phyloP scores from a whole-genome alignment of 2,797 vertebrate species.

The Acomys russatus region DNA sequence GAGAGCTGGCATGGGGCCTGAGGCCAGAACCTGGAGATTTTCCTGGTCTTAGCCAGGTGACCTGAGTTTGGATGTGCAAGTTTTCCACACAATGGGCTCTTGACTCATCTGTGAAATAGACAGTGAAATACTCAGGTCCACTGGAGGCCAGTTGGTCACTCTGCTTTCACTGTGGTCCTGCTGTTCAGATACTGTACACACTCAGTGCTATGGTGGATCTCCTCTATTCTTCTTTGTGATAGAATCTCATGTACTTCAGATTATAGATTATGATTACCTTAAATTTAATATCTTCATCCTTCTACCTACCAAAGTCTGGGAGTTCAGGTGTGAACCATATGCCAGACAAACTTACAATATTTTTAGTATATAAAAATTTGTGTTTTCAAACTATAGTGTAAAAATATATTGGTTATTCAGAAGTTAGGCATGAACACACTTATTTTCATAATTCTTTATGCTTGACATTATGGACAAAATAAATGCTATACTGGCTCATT shows the following conservation, averaged over 20 bases:
- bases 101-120: too few species aligned
- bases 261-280: not conserved
- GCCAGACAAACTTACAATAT: not conserved
- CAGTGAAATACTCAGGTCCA: too few species aligned
- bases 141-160: too few species aligned
- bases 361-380: constrained; percentile 41
- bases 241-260: not conserved
- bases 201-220: too few species aligned
- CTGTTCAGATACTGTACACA: too few species aligned
- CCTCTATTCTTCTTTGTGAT: not conserved
- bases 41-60: too few species aligned
- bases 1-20: too few species aligned
- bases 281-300: not conserved
- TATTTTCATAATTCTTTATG: constrained; percentile 53
- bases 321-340: too few species aligned
- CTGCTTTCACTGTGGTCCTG: too few species aligned
- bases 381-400: constrained; percentile 12
- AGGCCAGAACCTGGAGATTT: too few species aligned
- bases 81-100: too few species aligned
- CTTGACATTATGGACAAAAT: constrained; percentile 46
- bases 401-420: not conserved
- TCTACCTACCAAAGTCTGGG: not conserved
- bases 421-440: constrained; percentile 31
- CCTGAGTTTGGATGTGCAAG: too few species aligned
- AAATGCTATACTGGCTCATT: constrained; percentile 31